phyloP scores from a whole-genome alignment of 1,140 invertebrate genomes.

The Drosophila ogumai region DNA sequence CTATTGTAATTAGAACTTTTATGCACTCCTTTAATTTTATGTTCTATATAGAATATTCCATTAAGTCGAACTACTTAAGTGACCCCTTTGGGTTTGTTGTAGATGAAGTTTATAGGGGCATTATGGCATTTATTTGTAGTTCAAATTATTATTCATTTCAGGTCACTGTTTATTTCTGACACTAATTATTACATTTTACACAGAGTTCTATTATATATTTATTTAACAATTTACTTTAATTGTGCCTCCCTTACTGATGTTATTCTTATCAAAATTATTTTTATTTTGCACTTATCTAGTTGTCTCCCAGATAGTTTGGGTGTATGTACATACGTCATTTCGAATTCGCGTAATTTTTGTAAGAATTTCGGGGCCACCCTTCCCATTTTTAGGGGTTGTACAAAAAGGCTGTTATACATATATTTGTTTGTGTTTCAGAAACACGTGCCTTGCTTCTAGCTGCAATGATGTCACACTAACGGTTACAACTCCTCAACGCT shows the following conservation, averaged over 20 bases:
- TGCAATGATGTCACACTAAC: constrained; percentile 28
- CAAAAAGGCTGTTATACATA: neutral
- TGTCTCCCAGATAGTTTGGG: neutral
- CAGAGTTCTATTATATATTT: neutral
- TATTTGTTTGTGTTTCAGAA: neutral
- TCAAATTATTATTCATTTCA: neutral
- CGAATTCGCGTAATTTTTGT: neutral
- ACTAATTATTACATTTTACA: neutral
- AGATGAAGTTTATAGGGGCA: too few species aligned
- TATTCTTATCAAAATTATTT: constrained; percentile 8
- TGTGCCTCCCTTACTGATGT: neutral
- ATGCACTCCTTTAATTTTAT: neutral
- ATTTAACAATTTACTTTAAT: too few species aligned
- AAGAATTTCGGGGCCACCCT: neutral
- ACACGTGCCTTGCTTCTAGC: constrained; percentile 19
- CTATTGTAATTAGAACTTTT: neutral
- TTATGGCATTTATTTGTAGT: too few species aligned
- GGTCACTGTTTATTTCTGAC: neutral
- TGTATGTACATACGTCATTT: neutral
- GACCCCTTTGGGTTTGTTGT: neutral
- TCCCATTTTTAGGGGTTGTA: neutral
- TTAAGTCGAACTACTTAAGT: neutral
- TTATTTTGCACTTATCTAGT: constrained; percentile 9
- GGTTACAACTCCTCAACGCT: constrained; percentile 1
- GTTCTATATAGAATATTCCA: neutral